A percentile compares a stretch with the other conserved stretches of the same genome.
Conservation (phyloP, 1,140 invertebrate genomes). For the Limonius californicus region DNA sequence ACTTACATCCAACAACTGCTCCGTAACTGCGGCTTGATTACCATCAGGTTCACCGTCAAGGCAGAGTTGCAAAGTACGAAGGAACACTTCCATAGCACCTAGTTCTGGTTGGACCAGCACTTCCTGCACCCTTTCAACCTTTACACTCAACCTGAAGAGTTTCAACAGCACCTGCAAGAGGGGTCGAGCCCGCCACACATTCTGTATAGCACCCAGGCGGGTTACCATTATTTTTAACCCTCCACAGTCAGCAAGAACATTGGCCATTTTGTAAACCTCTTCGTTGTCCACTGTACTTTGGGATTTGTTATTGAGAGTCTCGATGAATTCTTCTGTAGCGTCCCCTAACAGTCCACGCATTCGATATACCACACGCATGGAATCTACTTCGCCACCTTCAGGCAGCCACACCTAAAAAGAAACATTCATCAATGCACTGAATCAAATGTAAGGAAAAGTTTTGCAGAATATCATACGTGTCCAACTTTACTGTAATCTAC, state of each 20-base stretch:
- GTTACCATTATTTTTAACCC: conserved; percentile 81
- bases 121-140: conserved; percentile 69
- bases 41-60: conserved; percentile 59
- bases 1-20: conserved; percentile 73
- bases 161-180: conserved; percentile 82
- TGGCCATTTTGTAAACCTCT: conserved; percentile 80
- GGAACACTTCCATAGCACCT: conserved; percentile 63
- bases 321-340: conserved; percentile 97
- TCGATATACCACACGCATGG: conserved; percentile 98
- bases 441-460: too few species aligned
- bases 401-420: conserved; percentile 68
- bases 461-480: too few species aligned
- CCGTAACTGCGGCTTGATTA: conserved; percentile 67
- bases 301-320: conserved; percentile 84
- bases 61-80: conserved; percentile 66
- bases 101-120: conserved; percentile 65
- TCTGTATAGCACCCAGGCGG: conserved; percentile 62
- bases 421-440: neutral
- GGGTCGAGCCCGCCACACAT: conserved; percentile 69
- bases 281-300: conserved; percentile 92
- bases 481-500: too few species aligned
- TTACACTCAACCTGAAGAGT: conserved; percentile 78
- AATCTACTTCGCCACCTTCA: conserved; percentile 81
- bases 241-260: conserved; percentile 73
- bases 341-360: conserved; percentile 96